phyloP scores from a whole-genome alignment of 2,888 invertebrate genomes.

The Chydorus sphaericus region DNA sequence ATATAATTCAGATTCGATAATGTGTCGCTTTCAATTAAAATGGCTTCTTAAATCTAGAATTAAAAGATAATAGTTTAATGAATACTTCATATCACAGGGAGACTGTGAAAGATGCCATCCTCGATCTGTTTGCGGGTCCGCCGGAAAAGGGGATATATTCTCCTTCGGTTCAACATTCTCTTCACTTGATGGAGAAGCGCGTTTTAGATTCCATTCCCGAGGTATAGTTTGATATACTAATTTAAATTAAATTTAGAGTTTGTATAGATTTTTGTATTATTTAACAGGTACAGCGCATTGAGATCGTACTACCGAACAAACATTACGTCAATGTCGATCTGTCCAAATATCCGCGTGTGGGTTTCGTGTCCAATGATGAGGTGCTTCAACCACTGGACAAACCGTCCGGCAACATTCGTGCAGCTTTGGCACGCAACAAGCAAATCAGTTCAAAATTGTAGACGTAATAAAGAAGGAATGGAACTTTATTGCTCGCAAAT shows the following conservation, averaged over 20 bases:
- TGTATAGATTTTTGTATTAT: constrained; percentile 15
- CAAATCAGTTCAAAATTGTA: constrained; percentile 23
- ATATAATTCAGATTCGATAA: too few species aligned
- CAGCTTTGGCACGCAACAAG: constrained; percentile 50
- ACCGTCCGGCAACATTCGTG: constrained; percentile 59
- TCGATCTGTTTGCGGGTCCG: constrained; percentile 61
- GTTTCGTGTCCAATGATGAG: constrained; percentile 39
- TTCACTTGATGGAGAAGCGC: constrained; percentile 53
- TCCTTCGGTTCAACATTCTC: constrained; percentile 62
- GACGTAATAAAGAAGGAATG: too few species aligned
- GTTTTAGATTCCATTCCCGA: constrained; percentile 51
- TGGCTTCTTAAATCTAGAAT: too few species aligned
- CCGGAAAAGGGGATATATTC: constrained; percentile 54
- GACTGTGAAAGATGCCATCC: constrained; percentile 49
- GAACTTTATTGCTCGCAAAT: too few species aligned
- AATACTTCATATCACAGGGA: constrained; percentile 25
- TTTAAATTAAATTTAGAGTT: neutral
- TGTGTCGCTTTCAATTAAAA: too few species aligned
- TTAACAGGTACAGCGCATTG: constrained; percentile 47
- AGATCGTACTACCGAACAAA: constrained; percentile 67
- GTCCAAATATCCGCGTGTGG: constrained; percentile 45
- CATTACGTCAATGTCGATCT: constrained; percentile 63
- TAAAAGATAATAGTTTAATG: too few species aligned
- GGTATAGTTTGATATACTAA: constrained; percentile 31
- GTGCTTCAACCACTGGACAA: constrained; percentile 64